phyloP scores from a whole-genome alignment of 2,888 invertebrate genomes.

The Parochlus steinenii region DNA sequence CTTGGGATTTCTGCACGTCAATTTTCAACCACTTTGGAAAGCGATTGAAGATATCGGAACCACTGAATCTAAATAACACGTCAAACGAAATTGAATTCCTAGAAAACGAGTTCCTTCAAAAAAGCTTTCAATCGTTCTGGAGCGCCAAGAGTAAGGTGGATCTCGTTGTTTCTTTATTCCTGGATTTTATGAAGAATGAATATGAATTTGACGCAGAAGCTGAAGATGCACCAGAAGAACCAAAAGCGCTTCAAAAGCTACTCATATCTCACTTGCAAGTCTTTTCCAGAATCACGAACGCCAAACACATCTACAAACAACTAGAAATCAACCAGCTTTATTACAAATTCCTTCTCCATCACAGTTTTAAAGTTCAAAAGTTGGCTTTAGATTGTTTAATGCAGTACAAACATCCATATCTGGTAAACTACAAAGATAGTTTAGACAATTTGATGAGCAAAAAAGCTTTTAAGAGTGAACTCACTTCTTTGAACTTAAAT shows the following conservation, averaged over 20 bases:
- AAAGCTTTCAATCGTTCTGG: too few relatives aligned
- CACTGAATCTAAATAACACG: too few relatives aligned
- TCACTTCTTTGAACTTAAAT: conserved; percentile 20
- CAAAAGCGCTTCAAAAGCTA: conserved; percentile 17
- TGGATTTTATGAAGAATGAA: too few relatives aligned
- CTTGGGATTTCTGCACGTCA: too few relatives aligned
- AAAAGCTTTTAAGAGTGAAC: too few relatives aligned
- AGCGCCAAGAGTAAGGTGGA: too few relatives aligned
- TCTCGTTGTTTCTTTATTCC: too few relatives aligned
- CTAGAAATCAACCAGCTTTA: conserved; percentile 58
- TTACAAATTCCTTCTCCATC: conserved; percentile 62
- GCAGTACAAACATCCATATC: conserved; percentile 65
- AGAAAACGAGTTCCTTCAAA: too few relatives aligned
- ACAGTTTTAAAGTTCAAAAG: conserved; percentile 65
- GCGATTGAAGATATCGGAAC: too few relatives aligned
- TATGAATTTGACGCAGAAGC: conserved; percentile 25
- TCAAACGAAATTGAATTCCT: too few relatives aligned
- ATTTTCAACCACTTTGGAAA: too few relatives aligned
- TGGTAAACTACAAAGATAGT: conserved; percentile 64
- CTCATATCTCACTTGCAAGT: conserved; percentile 54
- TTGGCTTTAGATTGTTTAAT: conserved; percentile 72
- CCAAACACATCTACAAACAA: too few relatives aligned
- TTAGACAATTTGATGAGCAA: conserved; percentile 70
- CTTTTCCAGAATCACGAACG: conserved; percentile 64
- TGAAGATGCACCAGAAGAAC: conserved; percentile 23